Base-by-base conservation (phyloP, 2,888 invertebrate genomes). In the Galerucella pusilla region DNA sequence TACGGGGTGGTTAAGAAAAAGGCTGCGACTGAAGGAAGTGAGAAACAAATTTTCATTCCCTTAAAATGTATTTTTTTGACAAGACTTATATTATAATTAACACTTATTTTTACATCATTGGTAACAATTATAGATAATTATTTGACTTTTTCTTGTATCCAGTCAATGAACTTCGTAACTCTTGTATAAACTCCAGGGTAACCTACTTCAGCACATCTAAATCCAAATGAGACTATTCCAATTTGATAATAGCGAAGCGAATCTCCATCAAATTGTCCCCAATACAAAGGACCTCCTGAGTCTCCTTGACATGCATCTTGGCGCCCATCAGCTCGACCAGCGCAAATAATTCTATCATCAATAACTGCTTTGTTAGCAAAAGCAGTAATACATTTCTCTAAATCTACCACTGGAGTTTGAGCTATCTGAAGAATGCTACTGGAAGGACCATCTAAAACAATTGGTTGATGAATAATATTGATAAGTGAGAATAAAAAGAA, bases 221-320 rank as follows among this genome's bases (percentile, higher is more conserved):
- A 90, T 3, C 92, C 93, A 83, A 92, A 93, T 0, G 93, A 92
- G 1, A 93, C 93, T 1, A 93, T 88, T 1, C 93, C 93, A 67
- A 93, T 91, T 81, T 93, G 90, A 84, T 92, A 91, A 88, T 83
- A 86, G n/a, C 72, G 75, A 42, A 81, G 11, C 85, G 90, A 45
- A 80, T 82, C 59, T 1, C 67, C 66, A 60, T 77, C 73, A 3
- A 59, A 57, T 14, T 60, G 54, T 3, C 81, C 83, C 59, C 80
- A 90, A 93, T 94, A 93, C 14, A 96, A 87, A 0, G 96, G 95
- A 4, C 96, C 96, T 0, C 96, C 96, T 66, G 94, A 94, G 88
- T 96, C 96, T 1, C 95, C 94, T 88, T 93, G 91, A 81, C 94
- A 94, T 60, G 94, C 91, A 84, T 94, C 94, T 84, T 91, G 92